phyloP scores from a whole-genome alignment of 1,140 invertebrate genomes.

The Rhopalosiphum maidis region DNA sequence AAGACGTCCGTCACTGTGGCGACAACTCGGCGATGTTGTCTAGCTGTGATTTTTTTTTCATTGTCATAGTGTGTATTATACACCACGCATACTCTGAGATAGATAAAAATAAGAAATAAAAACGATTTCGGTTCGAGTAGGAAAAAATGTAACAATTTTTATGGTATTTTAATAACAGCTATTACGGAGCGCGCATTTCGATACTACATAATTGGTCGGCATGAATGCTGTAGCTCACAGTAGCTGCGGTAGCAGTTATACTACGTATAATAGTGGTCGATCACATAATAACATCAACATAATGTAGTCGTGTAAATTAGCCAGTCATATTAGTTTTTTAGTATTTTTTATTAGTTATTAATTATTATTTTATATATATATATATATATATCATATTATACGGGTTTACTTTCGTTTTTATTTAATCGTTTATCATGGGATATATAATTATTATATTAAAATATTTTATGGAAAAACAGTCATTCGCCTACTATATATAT shows the following conservation, averaged over 20 bases:
- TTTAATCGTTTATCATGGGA: background rate
- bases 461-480: background rate
- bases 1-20: background rate
- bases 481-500: background rate
- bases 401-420: slow-evolving; percentile 4
- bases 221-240: background rate
- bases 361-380: background rate
- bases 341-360: background rate
- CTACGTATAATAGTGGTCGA: background rate
- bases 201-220: slow-evolving; percentile 6
- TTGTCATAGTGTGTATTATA: background rate
- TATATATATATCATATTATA: background rate
- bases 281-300: slow-evolving; percentile 12
- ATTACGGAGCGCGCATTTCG: background rate
- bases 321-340: background rate
- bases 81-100: background rate
- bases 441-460: slow-evolving; percentile 15
- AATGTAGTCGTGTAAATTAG: background rate
- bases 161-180: slow-evolving; percentile 31
- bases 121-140: background rate
- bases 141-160: slow-evolving; percentile 25
- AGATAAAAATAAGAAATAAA: background rate
- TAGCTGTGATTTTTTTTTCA: slow-evolving; percentile 12
- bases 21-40: background rate
- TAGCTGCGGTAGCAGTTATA: background rate